Conservation (phyloP, 1,140 invertebrate genomes). For the Drosophila kohkoa region DNA sequence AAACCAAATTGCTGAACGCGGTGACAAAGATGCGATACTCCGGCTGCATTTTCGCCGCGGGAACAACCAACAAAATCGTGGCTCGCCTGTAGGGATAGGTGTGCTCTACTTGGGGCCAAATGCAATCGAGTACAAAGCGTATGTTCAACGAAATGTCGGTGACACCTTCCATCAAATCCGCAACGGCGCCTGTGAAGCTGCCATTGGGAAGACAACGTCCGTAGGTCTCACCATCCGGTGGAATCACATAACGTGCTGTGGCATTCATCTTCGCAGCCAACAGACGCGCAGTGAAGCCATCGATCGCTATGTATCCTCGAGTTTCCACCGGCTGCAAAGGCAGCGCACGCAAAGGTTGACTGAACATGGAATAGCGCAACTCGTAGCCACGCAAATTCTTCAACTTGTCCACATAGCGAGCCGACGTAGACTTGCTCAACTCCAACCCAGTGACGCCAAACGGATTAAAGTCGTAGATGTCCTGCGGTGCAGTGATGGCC, state of each 20-base stretch:
- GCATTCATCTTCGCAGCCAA: slow-evolving; percentile 63
- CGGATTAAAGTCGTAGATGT: slow-evolving; percentile 71
- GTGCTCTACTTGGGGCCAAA: slow-evolving; percentile 58
- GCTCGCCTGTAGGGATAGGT: slow-evolving; percentile 65
- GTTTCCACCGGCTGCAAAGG: slow-evolving; percentile 41
- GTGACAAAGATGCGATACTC: slow-evolving; percentile 71
- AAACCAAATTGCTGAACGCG: slow-evolving; percentile 62
- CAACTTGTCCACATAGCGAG: slow-evolving; percentile 57
- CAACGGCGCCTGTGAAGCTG: slow-evolving; percentile 62
- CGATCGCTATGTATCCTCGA: slow-evolving; percentile 54
- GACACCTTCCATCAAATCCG: slow-evolving; percentile 47
- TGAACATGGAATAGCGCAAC: slow-evolving; percentile 73
- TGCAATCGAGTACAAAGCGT: slow-evolving; percentile 69
- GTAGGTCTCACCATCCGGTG: slow-evolving; percentile 66
- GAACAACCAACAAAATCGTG: slow-evolving; percentile 64
- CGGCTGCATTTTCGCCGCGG: slow-evolving; percentile 64
- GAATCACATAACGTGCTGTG: slow-evolving; percentile 59
- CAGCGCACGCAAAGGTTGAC: slow-evolving; percentile 59
- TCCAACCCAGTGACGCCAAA: slow-evolving; percentile 55
- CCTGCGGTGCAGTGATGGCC: slow-evolving; percentile 36
- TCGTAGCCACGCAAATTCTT: slow-evolving; percentile 56
- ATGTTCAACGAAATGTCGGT: slow-evolving; percentile 70
- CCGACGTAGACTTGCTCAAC: slow-evolving; percentile 6
- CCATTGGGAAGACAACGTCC: slow-evolving; percentile 64
- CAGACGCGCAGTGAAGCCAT: slow-evolving; percentile 59